Evolutionary conservation across 1,140 invertebrate genomes (phyloP).

Genomic region (Callitettix versicolor): DNA sequence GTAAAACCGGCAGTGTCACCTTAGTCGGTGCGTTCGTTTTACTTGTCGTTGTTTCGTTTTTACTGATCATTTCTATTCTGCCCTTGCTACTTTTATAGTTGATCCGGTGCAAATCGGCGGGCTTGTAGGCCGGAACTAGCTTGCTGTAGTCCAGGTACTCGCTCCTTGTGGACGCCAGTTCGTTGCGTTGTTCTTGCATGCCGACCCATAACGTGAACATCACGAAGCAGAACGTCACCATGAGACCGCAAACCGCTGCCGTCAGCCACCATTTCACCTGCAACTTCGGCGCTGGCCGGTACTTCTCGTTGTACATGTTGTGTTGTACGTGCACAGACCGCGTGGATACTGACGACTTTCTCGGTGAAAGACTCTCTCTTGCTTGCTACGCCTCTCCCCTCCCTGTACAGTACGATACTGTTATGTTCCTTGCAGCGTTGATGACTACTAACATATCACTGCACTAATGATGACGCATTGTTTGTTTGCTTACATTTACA

Average conservation of each 20-base stretch:
- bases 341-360: background rate
- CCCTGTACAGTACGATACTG: no score
- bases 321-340: background rate
- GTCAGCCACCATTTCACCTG: constrained; percentile 25
- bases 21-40: no score
- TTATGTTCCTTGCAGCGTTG: no score
- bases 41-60: constrained; percentile 4
- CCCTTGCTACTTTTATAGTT: constrained; percentile 20
- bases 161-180: constrained; percentile 3
- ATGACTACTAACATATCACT: no score
- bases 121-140: background rate
- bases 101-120: no score
- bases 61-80: constrained; percentile 18
- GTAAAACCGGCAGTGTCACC: no score
- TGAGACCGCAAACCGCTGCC: constrained; percentile 22
- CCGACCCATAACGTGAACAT: constrained; percentile 25
- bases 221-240: constrained; percentile 25
- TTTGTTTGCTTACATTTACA: no score
- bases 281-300: background rate
- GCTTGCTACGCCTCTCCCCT: no score
- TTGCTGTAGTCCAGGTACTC: background rate
- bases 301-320: constrained; percentile 5
- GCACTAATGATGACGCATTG: no score
- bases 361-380: no score
- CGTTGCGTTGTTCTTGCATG: constrained; percentile 11